Conservation (phyloP, 2,888 invertebrate species). For the Lissocephala sabroskyi region DNA sequence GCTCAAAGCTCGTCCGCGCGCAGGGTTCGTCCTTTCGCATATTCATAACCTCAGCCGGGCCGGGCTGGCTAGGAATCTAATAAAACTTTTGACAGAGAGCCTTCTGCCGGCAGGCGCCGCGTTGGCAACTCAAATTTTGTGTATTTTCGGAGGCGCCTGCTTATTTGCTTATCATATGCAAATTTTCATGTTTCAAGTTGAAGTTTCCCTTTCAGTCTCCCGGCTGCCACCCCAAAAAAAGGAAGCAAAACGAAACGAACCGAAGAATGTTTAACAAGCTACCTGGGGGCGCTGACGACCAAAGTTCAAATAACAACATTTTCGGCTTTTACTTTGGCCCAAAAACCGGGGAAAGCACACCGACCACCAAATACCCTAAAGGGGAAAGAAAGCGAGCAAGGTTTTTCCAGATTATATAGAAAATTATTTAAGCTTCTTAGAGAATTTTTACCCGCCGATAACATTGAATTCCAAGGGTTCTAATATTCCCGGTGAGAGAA, state of each 20-base stretch:
- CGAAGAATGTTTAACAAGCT: slow-evolving; percentile 64
- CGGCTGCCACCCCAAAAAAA: not conserved
- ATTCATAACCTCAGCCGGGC: slow-evolving; percentile 47
- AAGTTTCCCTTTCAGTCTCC: slow-evolving; percentile 44
- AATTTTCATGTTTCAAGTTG: slow-evolving; percentile 55
- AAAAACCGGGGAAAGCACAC: too few relatives aligned
- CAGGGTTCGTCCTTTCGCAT: slow-evolving; percentile 17
- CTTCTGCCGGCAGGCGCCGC: slow-evolving; percentile 2
- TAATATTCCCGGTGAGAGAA: too few relatives aligned
- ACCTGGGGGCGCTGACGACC: slow-evolving; percentile 40
- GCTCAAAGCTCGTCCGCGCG: not conserved
- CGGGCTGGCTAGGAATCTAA: slow-evolving; percentile 50
- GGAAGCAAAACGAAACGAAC: slow-evolving; percentile 13
- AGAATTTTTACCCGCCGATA: too few relatives aligned
- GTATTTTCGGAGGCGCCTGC: slow-evolving; percentile 17
- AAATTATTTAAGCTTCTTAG: too few relatives aligned
- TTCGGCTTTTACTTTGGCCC: slow-evolving; percentile 42
- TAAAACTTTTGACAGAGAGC: slow-evolving; percentile 59
- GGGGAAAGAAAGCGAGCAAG: too few relatives aligned
- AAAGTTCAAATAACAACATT: slow-evolving; percentile 61
- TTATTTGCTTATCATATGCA: slow-evolving; percentile 65
- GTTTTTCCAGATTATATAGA: too few relatives aligned
- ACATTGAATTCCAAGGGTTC: too few relatives aligned
- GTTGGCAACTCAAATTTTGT: slow-evolving; percentile 12
- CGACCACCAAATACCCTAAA: too few relatives aligned